These are phyloP conservation scores for Leptoteleia sp. DNA, from an alignment of 1,140 invertebrate genomes.

Conservation along the genomic window DNA sequence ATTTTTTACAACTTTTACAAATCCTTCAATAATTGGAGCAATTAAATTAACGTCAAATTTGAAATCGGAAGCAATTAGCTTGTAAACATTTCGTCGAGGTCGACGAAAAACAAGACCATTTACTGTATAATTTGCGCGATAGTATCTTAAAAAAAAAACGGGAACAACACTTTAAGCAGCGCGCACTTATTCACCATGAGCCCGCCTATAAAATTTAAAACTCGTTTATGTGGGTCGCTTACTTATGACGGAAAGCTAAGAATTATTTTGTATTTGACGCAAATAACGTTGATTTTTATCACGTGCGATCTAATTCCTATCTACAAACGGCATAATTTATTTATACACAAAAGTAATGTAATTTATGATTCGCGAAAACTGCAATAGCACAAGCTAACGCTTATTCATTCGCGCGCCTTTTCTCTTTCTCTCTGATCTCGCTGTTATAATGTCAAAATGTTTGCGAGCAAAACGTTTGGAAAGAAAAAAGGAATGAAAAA, in stretches of 20 bases:
- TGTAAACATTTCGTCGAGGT: neutral
- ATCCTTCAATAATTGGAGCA: constrained; percentile 30
- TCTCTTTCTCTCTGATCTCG: neutral
- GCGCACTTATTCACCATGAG: constrained; percentile 29
- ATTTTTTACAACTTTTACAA: too few relatives aligned
- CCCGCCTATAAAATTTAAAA: constrained; percentile 44
- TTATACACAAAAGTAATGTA: constrained; percentile 1
- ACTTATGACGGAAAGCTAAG: constrained; percentile 32
- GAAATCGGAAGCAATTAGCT: too few relatives aligned
- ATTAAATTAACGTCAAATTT: constrained; percentile 7
- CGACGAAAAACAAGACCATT: constrained; percentile 3
- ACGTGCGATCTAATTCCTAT: constrained; percentile 10
- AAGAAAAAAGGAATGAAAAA: too few relatives aligned
- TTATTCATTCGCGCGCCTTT: neutral
- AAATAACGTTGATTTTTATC: constrained; percentile 30
- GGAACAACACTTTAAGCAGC: constrained; percentile 1
- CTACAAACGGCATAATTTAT: constrained; percentile 32
- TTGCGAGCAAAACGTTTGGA: neutral
- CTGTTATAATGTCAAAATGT: constrained; percentile 2
- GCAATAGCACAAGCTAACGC: neutral
- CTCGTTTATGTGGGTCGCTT: constrained; percentile 51
- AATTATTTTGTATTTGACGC: constrained; percentile 40
- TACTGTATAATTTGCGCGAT: too few relatives aligned
- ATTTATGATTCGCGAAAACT: constrained; percentile 3
- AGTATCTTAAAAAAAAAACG: too few relatives aligned